Percentiles rank a stretch among this genome's conserved stretches.
Evolutionary conservation across 2,797 vertebrate species (phyloP).

Genomic region (Sciurus carolinensis): DNA sequence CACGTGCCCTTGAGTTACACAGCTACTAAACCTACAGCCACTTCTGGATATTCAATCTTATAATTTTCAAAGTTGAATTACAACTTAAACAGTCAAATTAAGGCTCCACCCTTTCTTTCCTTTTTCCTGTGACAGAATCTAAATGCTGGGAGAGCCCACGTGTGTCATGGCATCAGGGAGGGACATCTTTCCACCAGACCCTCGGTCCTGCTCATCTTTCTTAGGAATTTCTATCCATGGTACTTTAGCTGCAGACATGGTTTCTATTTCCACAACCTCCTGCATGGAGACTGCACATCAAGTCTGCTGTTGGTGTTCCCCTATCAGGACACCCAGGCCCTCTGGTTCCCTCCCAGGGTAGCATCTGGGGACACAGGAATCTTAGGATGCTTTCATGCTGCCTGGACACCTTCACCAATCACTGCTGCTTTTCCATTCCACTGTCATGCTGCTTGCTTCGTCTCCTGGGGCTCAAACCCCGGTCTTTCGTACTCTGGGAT

Average conservation of each 20-base stretch:
- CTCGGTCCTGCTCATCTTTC: neutral
- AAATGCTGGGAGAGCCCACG: neutral
- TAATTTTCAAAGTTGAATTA: neutral
- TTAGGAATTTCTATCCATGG: neutral
- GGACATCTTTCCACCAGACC: too few relatives aligned
- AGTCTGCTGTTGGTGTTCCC: neutral
- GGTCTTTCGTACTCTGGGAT: neutral
- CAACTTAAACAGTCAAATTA: neutral
- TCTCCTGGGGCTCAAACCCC: neutral
- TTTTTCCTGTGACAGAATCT: neutral
- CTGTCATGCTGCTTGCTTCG: neutral
- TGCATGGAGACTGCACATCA: neutral
- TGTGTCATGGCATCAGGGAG: neutral
- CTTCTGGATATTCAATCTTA: neutral
- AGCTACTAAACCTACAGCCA: neutral
- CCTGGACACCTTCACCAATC: neutral
- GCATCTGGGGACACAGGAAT: neutral
- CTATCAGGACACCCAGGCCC: neutral
- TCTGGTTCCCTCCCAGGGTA: conserved; percentile 10
- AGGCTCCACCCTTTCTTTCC: neutral
- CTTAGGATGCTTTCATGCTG: neutral
- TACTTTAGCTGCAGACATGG: neutral
- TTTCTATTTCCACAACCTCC: neutral
- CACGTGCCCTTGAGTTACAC: neutral
- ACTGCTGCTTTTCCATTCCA: neutral